Conservation (phyloP, 1,140 invertebrate genomes). For the Globodera rostochiensis region DNA sequence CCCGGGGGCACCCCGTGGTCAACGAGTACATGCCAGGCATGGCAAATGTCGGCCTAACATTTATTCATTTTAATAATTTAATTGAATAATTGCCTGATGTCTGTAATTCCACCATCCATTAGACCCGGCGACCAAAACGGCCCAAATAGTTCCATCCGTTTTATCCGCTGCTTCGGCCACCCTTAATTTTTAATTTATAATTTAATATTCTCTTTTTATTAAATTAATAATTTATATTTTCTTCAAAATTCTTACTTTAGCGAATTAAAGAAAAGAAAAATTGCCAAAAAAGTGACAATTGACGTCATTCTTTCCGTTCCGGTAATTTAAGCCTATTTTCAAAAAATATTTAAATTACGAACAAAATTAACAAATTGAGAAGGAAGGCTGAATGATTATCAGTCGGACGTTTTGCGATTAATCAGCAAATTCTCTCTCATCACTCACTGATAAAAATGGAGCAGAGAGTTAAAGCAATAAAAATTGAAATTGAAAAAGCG, state of each 20-base stretch:
- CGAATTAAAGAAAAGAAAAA: not conserved
- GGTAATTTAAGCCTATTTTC: too few species aligned
- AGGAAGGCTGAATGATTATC: too few species aligned
- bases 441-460: too few species aligned
- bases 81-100: conserved; percentile 67
- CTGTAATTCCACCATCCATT: conserved; percentile 72
- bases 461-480: too few species aligned
- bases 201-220: not conserved
- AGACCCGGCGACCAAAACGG: conserved; percentile 72
- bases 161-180: not conserved
- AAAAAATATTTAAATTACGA: too few species aligned
- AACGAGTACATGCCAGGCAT: conserved; percentile 72
- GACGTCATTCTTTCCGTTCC: too few species aligned
- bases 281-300: too few species aligned
- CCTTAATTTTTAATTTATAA: not conserved
- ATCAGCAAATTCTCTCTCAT: too few species aligned
- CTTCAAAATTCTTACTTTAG: not conserved
- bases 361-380: too few species aligned
- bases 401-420: too few species aligned
- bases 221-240: not conserved
- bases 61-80: not conserved
- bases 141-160: conserved; percentile 68
- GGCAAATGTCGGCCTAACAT: conserved; percentile 73
- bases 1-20: conserved; percentile 71
- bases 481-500: too few species aligned